Conservation (phyloP, 2,113 vertebrate species). For the Xiphophorus hellerii region DNA sequence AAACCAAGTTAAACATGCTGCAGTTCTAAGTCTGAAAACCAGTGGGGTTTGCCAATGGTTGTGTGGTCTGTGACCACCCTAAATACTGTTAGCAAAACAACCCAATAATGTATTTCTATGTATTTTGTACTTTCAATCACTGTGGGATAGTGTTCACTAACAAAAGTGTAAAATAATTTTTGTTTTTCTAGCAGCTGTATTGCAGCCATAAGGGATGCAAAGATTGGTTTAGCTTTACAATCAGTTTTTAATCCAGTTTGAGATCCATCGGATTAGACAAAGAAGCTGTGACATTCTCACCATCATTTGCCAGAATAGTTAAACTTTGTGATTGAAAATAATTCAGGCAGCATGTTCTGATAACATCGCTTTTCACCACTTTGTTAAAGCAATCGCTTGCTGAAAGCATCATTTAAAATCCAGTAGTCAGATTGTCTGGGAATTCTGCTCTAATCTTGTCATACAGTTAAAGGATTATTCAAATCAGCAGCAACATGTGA, state of each 20-base stretch:
- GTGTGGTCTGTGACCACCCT: background rate
- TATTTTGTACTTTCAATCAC: background rate
- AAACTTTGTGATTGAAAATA: background rate
- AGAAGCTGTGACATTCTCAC: background rate
- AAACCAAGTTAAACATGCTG: background rate
- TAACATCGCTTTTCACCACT: background rate
- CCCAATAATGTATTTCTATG: background rate
- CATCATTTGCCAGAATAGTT: background rate
- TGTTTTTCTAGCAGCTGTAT: too few species aligned
- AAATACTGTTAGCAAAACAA: background rate
- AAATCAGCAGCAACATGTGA: constrained; percentile 1
- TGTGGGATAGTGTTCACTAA: background rate
- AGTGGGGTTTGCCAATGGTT: background rate
- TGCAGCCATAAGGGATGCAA: background rate
- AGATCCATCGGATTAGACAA: background rate
- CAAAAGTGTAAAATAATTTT: background rate
- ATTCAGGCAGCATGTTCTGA: background rate
- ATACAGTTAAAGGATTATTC: background rate
- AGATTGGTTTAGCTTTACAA: background rate
- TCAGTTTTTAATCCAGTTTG: background rate
- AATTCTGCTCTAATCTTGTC: background rate
- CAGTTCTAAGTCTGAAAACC: background rate
- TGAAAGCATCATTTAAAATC: too few species aligned
- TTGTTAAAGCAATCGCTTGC: background rate
- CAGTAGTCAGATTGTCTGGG: too few species aligned